Evolutionary conservation across 2,888 invertebrate species (phyloP), one percentile per base, ranked within the genome.

Genomic region (Anarsia innoxiella): DNA sequence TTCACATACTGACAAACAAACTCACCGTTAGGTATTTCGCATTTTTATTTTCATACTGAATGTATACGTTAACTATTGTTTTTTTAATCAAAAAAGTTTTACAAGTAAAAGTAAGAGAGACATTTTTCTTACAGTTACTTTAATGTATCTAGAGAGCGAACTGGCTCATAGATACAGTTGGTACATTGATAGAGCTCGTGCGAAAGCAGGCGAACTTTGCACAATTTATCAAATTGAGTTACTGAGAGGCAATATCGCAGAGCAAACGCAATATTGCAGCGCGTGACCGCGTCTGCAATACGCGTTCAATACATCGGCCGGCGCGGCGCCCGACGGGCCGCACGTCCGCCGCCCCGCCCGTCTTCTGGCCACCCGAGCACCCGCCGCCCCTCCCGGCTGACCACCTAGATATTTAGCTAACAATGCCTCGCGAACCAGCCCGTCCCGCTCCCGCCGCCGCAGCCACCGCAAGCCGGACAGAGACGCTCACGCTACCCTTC

Each of bases 291-390:
- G 79, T 80, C 84, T 82, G 83, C 82, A 84, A 80, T 78, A 78
- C 83, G 77, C 85, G 86, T 82, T 86, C 86, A 76, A 85, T 85
- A 86, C 84, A 83, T 82, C 83, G 83, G 74, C 75, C 77, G 79
- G 77, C 78, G 78, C 75, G 75, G 59, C 59, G 16, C 9, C 28
- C 30, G 36, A 27, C 40, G 41, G 23, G 44, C 49, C 47, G 42
- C 46, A 44, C 45, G 46, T 44, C 55, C 57, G 46, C 57, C 60
- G 53, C 59, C 59, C 66, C 61, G 62, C 61, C 63, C 66, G 66
- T 65, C 70, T 67, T 69, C 58, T 52, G 56, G 57, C 66, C 61
- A 65, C 66, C 49, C 47, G 51, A 63, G 58, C 67, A 66, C 67
- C 59, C 65, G 66, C 68, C 66, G n/a, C n/a, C n/a, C n/a, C n/a